Evolutionary conservation across 2,113 vertebrate species (phyloP), one percentile per base, ranked within the genome.

Genomic region (Heliornis fulica): DNA sequence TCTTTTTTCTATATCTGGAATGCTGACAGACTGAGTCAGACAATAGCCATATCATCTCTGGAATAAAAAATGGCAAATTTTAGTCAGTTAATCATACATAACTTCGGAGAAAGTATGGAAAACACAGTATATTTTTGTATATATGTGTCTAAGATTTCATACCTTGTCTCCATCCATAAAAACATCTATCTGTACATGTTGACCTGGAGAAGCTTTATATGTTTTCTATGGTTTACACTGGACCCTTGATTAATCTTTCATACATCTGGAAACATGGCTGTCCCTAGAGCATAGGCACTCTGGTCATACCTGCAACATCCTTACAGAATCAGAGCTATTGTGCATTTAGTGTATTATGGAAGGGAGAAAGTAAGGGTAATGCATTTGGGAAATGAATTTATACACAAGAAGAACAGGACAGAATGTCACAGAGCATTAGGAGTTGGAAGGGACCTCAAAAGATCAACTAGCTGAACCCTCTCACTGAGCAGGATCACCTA

Each of bases 381-480:
- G 4, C 11, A 20, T 28, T 36, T 82, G n/a, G 7, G 36, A 74
- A 84, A 70, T 43, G 2, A 74, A 23, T 12, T 40, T 48, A 7
- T 23, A 78, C 8, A 23, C 4, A 4, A n/a, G 7, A 78, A 74
- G 23, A 84, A 53, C 0, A 0, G 45, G 17, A 81, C 1, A 40
- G 29, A n/a, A n/a, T n/a, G n/a, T n/a, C n/a, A n/a, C n/a, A n/a
- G n/a, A n/a, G n/a, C n/a, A n/a, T n/a, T n/a, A n/a, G n/a, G n/a
- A n/a, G n/a, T n/a, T n/a, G n/a, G n/a, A n/a, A n/a, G n/a, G n/a
- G n/a, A n/a, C n/a, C n/a, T n/a, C n/a, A n/a, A n/a, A n/a, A n/a
- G n/a, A n/a, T n/a, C n/a, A n/a, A n/a, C n/a, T n/a, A n/a, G n/a
- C n/a, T n/a, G n/a, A n/a, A n/a, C n/a, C n/a, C n/a, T n/a, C n/a